Evolutionary conservation across 2,888 invertebrate species (phyloP).

Genomic region (Dexiosoma caninum): DNA sequence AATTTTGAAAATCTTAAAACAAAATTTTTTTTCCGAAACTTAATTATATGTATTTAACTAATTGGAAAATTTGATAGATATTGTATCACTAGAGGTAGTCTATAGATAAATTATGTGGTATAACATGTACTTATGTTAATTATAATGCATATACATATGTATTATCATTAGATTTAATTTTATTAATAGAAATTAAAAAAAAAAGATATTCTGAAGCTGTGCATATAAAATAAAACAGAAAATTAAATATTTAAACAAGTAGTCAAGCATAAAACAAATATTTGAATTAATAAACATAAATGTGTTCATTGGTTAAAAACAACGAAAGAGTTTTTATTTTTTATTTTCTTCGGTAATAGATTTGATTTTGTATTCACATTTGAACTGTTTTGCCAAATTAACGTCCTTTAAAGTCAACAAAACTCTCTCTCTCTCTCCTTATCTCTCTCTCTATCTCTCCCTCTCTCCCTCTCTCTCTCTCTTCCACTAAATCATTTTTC

Average conservation of each 20-base stretch:
- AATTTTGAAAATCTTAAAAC: not conserved
- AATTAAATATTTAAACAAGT: not conserved
- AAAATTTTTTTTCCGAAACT: too few species aligned
- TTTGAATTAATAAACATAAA: constrained; percentile 50
- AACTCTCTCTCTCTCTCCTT: not conserved
- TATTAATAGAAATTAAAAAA: constrained; percentile 5
- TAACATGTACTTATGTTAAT: constrained; percentile 1
- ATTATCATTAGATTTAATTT: not conserved
- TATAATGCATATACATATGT: too few species aligned
- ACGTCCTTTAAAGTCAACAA: not conserved
- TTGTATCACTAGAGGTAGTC: constrained; percentile 10
- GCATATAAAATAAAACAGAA: too few species aligned
- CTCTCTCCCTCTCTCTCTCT: too few species aligned
- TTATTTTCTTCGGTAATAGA: not conserved
- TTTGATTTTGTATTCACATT: too few species aligned
- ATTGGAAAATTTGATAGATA: constrained; percentile 10
- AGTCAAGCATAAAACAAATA: constrained; percentile 42
- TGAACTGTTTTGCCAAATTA: not conserved
- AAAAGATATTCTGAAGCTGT: constrained; percentile 43
- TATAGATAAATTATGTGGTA: constrained; percentile 1
- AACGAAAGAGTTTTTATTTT: not conserved
- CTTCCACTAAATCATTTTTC: too few species aligned
- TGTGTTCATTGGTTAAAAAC: constrained; percentile 54
- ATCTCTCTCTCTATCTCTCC: too few species aligned
- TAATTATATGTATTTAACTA: constrained; percentile 1